Evolutionary conservation across 2,113 vertebrate genomes (phyloP).

Genomic region (Podarcis muralis): DNA sequence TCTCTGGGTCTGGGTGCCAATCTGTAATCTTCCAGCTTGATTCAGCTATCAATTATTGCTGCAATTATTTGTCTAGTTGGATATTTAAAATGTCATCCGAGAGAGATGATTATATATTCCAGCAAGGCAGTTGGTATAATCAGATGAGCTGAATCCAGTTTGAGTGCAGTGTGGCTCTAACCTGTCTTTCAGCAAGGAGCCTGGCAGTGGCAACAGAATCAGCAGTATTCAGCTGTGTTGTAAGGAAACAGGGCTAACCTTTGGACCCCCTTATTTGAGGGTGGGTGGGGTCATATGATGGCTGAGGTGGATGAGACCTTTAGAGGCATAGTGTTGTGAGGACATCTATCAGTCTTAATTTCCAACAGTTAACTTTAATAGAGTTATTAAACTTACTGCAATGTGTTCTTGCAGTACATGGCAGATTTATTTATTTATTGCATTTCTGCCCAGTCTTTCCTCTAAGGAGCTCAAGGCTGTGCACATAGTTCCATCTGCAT

Average conservation of each 20-base stretch:
- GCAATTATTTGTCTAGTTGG: constrained; percentile 86
- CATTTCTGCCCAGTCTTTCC: no score
- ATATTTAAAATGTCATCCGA: constrained; percentile 92
- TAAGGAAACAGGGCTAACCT: constrained; percentile 74
- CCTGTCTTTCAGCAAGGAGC: constrained; percentile 81
- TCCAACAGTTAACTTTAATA: neutral
- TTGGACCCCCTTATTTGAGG: constrained; percentile 58
- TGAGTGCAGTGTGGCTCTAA: constrained; percentile 79
- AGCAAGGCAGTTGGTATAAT: constrained; percentile 82
- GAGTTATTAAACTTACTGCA: neutral
- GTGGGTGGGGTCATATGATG: constrained; percentile 65
- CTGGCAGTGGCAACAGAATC: constrained; percentile 66
- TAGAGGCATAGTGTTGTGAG: neutral
- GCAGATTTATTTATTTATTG: no score
- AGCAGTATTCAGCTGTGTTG: constrained; percentile 67
- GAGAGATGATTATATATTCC: constrained; percentile 88
- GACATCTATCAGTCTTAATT: neutral
- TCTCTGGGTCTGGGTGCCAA: constrained; percentile 79
- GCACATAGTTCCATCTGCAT: no score
- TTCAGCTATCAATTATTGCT: constrained; percentile 88
- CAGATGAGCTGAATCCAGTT: constrained; percentile 82
- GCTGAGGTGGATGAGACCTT: neutral
- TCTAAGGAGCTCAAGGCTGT: no score
- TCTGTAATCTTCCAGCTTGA: constrained; percentile 83
- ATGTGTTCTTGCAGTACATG: neutral